A percentile compares a stretch with the other conserved stretches of the same genome.
These are phyloP conservation scores for Dunckerocampus dactyliophorus DNA, from an alignment of 2,113 vertebrate genomes.

Conservation along the genomic window DNA sequence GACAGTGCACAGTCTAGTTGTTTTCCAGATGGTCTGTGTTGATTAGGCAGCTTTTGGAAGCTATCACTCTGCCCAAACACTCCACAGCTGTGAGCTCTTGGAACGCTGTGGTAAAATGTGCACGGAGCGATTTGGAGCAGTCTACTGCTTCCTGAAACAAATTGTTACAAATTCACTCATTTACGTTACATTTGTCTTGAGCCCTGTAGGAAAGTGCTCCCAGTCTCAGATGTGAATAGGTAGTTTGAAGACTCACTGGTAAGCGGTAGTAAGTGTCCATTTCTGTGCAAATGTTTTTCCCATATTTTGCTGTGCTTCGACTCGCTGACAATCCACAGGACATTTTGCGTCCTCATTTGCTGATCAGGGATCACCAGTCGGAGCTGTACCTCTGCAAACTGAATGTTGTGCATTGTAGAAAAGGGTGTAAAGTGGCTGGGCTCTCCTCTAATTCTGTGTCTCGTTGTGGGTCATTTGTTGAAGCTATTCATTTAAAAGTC, in stretches of 20 bases:
- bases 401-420: too few relatives aligned
- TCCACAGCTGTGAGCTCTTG: conserved; percentile 53
- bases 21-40: conserved; percentile 61
- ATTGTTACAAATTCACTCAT: conserved; percentile 37
- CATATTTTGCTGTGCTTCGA: too few relatives aligned
- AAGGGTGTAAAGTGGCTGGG: not conserved
- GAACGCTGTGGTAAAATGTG: conserved; percentile 43
- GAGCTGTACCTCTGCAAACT: too few relatives aligned
- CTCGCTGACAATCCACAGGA: too few relatives aligned
- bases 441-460: conserved; percentile 13
- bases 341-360: too few relatives aligned
- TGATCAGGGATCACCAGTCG: too few relatives aligned
- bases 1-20: conserved; percentile 52
- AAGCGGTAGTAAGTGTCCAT: not conserved
- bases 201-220: not conserved
- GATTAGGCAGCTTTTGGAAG: conserved; percentile 62
- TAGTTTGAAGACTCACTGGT: not conserved
- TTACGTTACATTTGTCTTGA: conserved; percentile 32
- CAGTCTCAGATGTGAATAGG: conserved; percentile 14
- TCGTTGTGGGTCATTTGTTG: conserved; percentile 6
- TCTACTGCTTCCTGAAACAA: conserved; percentile 40
- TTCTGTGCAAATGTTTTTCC: too few relatives aligned
- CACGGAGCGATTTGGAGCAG: conserved; percentile 37
- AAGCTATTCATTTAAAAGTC: conserved; percentile 25
- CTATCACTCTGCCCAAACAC: conserved; percentile 48